A percentile compares a stretch with the other conserved stretches of the same genome.
These are phyloP conservation scores for Danaus plexippus DNA, from an alignment of 1,140 invertebrate species.

Conservation along the genomic window DNA sequence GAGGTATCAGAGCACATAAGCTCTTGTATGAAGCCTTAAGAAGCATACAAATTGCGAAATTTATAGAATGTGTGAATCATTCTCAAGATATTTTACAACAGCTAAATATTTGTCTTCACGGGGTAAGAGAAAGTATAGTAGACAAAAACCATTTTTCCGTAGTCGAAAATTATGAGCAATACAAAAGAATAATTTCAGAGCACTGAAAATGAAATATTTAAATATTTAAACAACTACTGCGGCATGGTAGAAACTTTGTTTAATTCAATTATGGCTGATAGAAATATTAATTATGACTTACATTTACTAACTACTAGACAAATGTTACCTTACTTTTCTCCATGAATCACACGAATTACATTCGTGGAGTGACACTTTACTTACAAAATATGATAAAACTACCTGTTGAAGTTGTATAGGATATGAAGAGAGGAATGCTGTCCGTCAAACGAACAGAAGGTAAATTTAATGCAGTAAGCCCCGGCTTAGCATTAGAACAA, in stretches of 20 bases:
- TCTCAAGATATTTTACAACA: neutral
- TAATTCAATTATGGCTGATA: constrained; percentile 3
- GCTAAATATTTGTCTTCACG: constrained; percentile 6
- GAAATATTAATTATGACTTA: neutral
- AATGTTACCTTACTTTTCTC: neutral
- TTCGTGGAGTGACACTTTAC: constrained; percentile 29
- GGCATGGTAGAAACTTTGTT: constrained; percentile 6
- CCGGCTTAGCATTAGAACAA: no score
- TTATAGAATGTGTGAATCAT: no score
- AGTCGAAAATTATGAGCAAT: constrained; percentile 1
- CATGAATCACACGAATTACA: constrained; percentile 17
- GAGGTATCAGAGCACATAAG: constrained; percentile 2
- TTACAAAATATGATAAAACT: constrained; percentile 27
- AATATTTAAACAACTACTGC: constrained; percentile 6
- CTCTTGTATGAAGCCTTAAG: no score
- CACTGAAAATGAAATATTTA: constrained; percentile 4
- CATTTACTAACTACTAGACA: no score
- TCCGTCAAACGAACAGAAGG: no score
- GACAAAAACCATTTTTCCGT: neutral
- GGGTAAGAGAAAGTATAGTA: constrained; percentile 2
- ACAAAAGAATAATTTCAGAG: constrained; percentile 1
- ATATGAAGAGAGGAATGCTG: constrained; percentile 31
- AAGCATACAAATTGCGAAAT: no score
- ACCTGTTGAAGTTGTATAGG: constrained; percentile 22
- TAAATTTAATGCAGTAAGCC: no score